A percentile compares a stretch with the other conserved stretches of the same genome.
Evolutionary conservation across 2,888 invertebrate genomes (phyloP).

Genomic region (Norana najaformis): DNA sequence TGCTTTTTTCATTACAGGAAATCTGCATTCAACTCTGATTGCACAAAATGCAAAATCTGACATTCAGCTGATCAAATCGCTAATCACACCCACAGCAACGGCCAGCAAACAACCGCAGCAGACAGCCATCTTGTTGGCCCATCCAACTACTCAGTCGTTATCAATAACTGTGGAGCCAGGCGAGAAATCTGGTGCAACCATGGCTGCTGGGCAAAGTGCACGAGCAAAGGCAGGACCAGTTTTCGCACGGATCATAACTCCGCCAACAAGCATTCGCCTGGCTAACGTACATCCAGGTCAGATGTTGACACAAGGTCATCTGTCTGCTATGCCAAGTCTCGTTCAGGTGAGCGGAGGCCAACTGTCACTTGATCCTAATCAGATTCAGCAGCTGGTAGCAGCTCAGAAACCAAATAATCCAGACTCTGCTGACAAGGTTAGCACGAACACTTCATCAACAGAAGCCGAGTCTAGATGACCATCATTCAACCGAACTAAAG

Average conservation of each 20-base stretch:
- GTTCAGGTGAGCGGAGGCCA: background rate
- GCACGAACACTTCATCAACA: background rate
- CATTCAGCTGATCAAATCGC: conserved; percentile 58
- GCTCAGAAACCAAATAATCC: background rate
- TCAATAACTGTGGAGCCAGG: background rate
- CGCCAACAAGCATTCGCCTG: conserved; percentile 54
- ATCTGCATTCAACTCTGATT: conserved; percentile 26
- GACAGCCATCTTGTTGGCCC: conserved; percentile 58
- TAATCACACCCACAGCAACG: conserved; percentile 46
- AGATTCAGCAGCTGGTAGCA: background rate
- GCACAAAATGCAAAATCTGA: conserved; percentile 32
- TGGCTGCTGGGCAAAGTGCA: conserved; percentile 32
- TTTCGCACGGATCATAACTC: conserved; percentile 58
- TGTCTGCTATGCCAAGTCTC: conserved; percentile 10
- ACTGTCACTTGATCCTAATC: background rate
- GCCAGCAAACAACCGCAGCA: conserved; percentile 46
- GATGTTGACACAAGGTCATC: conserved; percentile 25
- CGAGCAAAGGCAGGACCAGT: conserved; percentile 53
- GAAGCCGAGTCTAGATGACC: background rate
- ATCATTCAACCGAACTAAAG: background rate
- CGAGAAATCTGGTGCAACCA: conserved; percentile 40
- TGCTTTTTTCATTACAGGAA: conserved; percentile 8
- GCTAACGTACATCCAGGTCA: conserved; percentile 46
- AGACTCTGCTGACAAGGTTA: background rate
- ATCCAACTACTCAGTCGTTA: conserved; percentile 46